Evolutionary conservation across 53 echinoderm and acorn worm genomes (phyloP), one percentile per base, ranked within the genome.

Genomic region (Echinarachnius parma): DNA sequence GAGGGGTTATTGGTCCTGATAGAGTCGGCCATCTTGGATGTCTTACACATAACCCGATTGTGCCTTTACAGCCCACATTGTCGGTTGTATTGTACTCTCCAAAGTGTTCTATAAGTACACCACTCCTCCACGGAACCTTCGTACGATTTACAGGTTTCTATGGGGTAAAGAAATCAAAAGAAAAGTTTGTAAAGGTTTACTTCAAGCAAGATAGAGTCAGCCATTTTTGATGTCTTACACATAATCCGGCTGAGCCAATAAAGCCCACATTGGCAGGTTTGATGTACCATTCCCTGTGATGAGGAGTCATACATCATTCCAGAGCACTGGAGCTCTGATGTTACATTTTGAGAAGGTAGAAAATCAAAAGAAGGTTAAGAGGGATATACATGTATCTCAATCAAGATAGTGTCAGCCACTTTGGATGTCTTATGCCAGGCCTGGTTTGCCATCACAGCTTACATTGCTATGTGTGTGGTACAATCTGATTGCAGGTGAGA

Each of bases 21-120:
- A 29, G 56, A 4, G 60, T 36, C 22, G 10, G 66, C 28, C 48
- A 66, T 66, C 48, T 30, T 66, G 48, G 66, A 66, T 18, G 29
- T 47, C 89, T 93, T 83, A 94, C 94, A 84, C 78, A 50, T 21
- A 86, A 65, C 63, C 74, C 75, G 19, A 82, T 68, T 15, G 83
- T 78, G 63, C 86, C 67, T 72, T 86, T 83, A 65, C 94, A 94
- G 20, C 86, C 89, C 26, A 46, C 45, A 42, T 78, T 69, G 30
- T 89, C 82, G 2, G 86, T 59, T 3, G 70, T 69, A 30, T 60
- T 45, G 56, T 80, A 81, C 59, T 94, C 94, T 49, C 94, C 89
- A 21, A 63, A 59, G 56, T 94, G 84, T 62, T 89, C 84, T 34
- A 94, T 80, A 48, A 94, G 62, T 33, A 90, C 69, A 29, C 78